Evolutionary conservation across 2,113 vertebrate species (phyloP), one percentile per base, ranked within the genome.

Genomic region (Daphoenositta chrysoptera): DNA sequence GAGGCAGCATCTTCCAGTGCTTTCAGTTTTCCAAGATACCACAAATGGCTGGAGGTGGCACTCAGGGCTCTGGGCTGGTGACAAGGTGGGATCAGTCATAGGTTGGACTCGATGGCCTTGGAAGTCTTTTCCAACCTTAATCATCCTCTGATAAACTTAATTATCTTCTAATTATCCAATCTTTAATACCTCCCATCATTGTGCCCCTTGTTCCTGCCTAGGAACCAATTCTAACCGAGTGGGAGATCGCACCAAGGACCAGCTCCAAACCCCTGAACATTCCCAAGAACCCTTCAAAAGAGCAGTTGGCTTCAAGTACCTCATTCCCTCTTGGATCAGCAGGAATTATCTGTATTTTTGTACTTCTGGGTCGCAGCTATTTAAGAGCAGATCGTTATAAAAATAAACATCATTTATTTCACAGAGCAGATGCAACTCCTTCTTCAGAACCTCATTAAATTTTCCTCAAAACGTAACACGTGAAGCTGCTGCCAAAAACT

Each of bases 401-500:
- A 94, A 88, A 86, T 76, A 94, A 92, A n/a, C 56, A 40, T 22
- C 21, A 35, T 77, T 87, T 64, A 60, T 54, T 75, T 73, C 26
- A 0, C 56, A 57, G 60, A 61, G 33, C 92, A 94, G 90, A 87
- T 85, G 65, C 81, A 58, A 23, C 77, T 78, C 84, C 63, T 82
- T 84, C 84, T 78, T 75, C 56, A 35, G 93, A 81, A 47, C 19
- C 73, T 84, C 81, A 68, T 71, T 87, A 73, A 33, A 75, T 82
- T 33, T 30, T 33, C 75, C 77, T 48, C 39, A 51, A 89, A 93
- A 47, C 12, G 33, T 79, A 65, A 42, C 50, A 50, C 3, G 15
- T 61, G 69, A 73, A 56, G 69, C 72, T 56, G 63, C 84, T 94
- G 94, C 92, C 92, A 91, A 91, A 75, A 90, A 7, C 76, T n/a